Conservation (phyloP, 2,888 invertebrate species). For the Asteroscopus sphinx region DNA sequence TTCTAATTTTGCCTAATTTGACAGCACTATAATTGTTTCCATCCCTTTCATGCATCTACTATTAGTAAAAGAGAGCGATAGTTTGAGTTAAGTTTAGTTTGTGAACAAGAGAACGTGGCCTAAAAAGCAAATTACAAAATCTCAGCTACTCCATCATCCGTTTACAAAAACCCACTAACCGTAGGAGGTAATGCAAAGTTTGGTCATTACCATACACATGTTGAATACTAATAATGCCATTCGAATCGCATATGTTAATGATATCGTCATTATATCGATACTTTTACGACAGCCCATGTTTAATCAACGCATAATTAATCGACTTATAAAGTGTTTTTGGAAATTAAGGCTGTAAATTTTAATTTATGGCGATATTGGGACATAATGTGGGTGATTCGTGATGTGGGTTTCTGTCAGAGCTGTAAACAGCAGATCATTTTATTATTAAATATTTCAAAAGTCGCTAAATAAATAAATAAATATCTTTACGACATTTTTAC, state of each 20-base stretch:
- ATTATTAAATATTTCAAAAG: neutral
- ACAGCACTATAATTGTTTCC: too few species aligned
- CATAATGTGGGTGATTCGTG: constrained; percentile 38
- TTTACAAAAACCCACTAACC: constrained; percentile 14
- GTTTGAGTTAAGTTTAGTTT: too few species aligned
- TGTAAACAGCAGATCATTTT: neutral
- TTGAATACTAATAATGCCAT: constrained; percentile 55
- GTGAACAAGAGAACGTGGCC: too few species aligned
- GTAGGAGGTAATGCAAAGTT: constrained; percentile 49
- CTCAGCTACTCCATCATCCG: constrained; percentile 5
- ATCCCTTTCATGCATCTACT: too few species aligned
- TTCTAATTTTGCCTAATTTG: too few species aligned
- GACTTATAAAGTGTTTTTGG: constrained; percentile 50
- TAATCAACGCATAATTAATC: constrained; percentile 55
- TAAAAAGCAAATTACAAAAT: constrained; percentile 6
- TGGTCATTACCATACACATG: constrained; percentile 44
- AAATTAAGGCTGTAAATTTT: constrained; percentile 37
- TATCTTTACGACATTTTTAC: too few species aligned
- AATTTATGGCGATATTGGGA: constrained; percentile 32
- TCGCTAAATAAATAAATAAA: neutral
- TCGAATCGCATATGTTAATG: constrained; percentile 38
- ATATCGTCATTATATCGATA: constrained; percentile 43
- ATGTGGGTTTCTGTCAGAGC: neutral
- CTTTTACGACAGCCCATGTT: constrained; percentile 51
- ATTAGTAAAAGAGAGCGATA: too few species aligned